phyloP scores from a whole-genome alignment of 2,113 vertebrate species.

The Tragelaphus scriptus region DNA sequence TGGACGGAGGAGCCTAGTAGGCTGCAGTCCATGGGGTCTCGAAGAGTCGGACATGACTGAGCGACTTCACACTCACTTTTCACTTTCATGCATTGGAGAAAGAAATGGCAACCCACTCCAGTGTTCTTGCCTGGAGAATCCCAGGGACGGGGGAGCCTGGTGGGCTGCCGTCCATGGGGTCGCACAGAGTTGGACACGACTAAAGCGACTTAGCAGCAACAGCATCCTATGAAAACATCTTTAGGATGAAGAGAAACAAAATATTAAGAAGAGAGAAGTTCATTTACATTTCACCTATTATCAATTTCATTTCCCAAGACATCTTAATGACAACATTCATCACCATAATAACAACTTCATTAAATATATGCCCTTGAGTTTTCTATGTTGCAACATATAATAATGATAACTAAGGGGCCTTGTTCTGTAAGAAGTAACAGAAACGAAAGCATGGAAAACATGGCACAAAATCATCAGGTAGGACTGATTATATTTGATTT shows the following conservation, averaged over 20 bases:
- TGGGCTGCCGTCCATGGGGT: too few species aligned
- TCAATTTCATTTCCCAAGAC: slow-evolving; percentile 2
- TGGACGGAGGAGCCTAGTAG: too few species aligned
- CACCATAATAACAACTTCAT: neutral
- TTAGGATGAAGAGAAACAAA: slow-evolving; percentile 1
- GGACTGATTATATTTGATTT: neutral
- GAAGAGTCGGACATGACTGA: too few species aligned
- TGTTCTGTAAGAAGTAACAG: neutral
- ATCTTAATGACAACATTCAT: slow-evolving; percentile 18
- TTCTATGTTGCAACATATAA: slow-evolving; percentile 5
- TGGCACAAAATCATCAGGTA: neutral
- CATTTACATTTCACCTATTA: slow-evolving; percentile 13
- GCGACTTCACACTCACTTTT: too few species aligned
- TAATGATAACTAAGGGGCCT: neutral
- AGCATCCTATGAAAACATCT: neutral
- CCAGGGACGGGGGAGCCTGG: too few species aligned
- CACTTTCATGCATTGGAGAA: too few species aligned
- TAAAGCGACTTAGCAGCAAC: too few species aligned
- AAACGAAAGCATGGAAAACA: neutral
- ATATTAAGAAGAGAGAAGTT: neutral
- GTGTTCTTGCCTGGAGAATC: too few species aligned
- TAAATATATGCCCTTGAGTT: slow-evolving; percentile 14
- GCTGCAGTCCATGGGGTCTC: too few species aligned
- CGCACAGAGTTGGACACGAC: too few species aligned
- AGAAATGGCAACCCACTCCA: too few species aligned